Evolutionary conservation across 2,113 vertebrate species (phyloP), one percentile per base, ranked within the genome.

Genomic region (Trematocara macrostoma): DNA sequence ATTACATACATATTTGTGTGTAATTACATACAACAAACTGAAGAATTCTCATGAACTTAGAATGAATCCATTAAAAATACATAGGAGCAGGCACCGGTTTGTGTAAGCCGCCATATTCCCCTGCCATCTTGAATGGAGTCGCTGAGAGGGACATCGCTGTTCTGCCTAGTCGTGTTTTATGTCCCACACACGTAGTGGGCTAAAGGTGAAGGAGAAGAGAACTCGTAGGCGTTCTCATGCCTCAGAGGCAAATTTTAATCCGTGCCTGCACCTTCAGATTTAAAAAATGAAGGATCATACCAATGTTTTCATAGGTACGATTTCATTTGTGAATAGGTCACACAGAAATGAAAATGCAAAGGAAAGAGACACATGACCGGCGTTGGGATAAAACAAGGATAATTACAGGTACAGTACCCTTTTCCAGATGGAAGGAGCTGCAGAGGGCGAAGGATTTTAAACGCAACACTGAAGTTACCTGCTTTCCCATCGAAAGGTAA

Each of bases 291-390:
- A 45, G 38, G 12, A 23, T 2, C 12, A 6, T 26, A 15, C 64
- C 1, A 14, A 6, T 26, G 38, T 71, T 23, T 71, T 71, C 2
- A 7, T 38, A 38, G 4, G 9, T 64, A 64, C 0, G 0, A 64
- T 5, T n/a, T 42, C 38, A 45, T 71, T 38, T 71, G 38, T 26
- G 7, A 26, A 26, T 8, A 40, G 20, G 38, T 69, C 35, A 20
- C 11, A 42, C 35, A 69, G 64, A 5, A 15, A 11, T 38, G 59
- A 64, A 64, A 64, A 64, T 64, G 10, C 59, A 64, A 64, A 38
- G 31, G 59, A 38, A 64, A 38, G 59, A 64, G 59, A 64, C 31
- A 64, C 59, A 3, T 3, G 3, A 42, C 1, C 1, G 4, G 38
- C 10, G 2, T 15, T 42, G 35, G 7, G 64, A 69, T 69, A 42